These are phyloP conservation scores for Mylabris sibirica DNA, from an alignment of 2,888 invertebrate species.

Conservation along the genomic window DNA sequence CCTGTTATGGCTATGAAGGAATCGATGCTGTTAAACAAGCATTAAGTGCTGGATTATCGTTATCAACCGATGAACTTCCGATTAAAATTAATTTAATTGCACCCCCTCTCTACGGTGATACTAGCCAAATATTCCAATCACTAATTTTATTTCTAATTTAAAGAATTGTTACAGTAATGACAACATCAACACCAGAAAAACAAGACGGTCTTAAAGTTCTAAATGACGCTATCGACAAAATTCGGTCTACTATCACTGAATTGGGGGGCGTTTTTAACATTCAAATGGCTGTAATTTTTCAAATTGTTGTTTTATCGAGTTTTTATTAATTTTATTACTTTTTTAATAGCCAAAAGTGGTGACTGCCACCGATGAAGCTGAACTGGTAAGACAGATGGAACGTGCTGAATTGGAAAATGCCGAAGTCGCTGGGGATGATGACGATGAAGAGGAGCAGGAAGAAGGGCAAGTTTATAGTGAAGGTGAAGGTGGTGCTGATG, in stretches of 20 bases:
- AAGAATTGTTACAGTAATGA: constrained; percentile 78
- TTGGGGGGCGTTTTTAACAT: constrained; percentile 93
- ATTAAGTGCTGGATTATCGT: constrained; percentile 84
- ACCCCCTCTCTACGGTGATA: constrained; percentile 83
- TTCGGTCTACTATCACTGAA: constrained; percentile 80
- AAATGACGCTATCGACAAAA: constrained; percentile 87
- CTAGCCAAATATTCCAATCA: neutral
- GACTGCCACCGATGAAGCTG: constrained; percentile 97
- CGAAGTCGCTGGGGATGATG: constrained; percentile 91
- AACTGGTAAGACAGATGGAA: constrained; percentile 92
- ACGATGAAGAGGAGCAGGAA: constrained; percentile 74
- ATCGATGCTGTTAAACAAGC: constrained; percentile 98
- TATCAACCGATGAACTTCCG: constrained; percentile 92
- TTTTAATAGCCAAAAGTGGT: constrained; percentile 84
- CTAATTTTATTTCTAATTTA: neutral
- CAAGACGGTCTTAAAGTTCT: constrained; percentile 90
- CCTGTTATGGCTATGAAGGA: constrained; percentile 97
- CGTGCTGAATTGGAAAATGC: constrained; percentile 92
- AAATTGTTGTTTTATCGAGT: neutral
- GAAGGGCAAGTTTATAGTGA: constrained; percentile 58
- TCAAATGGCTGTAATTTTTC: constrained; percentile 76
- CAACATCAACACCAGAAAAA: constrained; percentile 97
- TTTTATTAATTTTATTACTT: constrained; percentile 8
- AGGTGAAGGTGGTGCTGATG: constrained; percentile 31
- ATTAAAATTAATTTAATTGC: constrained; percentile 99